Percentiles rank a stretch among this genome's conserved stretches.
These are phyloP conservation scores for Rhagonycha fulva DNA, from an alignment of 2,888 invertebrate species.

Conservation along the genomic window DNA sequence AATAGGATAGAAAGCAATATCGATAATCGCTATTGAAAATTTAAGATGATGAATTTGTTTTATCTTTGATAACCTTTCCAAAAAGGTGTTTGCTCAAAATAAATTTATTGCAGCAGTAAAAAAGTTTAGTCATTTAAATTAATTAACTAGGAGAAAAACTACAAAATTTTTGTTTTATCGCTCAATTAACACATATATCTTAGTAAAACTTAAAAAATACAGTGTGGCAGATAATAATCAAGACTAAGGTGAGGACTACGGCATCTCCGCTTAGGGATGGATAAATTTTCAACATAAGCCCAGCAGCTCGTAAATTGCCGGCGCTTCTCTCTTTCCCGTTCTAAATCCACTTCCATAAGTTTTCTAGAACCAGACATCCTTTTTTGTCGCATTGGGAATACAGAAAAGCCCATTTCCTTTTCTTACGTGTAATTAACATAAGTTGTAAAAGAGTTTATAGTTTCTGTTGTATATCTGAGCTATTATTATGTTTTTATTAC, in stretches of 20 bases:
- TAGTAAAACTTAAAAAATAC: constrained; percentile 22
- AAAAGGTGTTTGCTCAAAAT: neutral
- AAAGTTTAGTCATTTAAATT: neutral
- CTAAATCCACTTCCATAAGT: constrained; percentile 50
- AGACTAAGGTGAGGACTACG: constrained; percentile 49
- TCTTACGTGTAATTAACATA: constrained; percentile 14
- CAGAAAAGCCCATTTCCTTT: constrained; percentile 12
- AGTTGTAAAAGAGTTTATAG: constrained; percentile 4
- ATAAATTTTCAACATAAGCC: constrained; percentile 50
- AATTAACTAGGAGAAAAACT: neutral
- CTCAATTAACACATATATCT: constrained; percentile 1
- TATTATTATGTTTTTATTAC: neutral
- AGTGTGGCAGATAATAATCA: constrained; percentile 48
- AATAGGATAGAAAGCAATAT: constrained; percentile 34
- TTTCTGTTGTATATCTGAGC: neutral
- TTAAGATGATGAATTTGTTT: constrained; percentile 15
- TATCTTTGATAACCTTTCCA: neutral
- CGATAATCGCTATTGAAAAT: constrained; percentile 29
- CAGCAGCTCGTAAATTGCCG: constrained; percentile 50
- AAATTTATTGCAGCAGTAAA: neutral
- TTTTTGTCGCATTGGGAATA: constrained; percentile 25
- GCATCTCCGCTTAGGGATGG: constrained; percentile 42
- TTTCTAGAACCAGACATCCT: constrained; percentile 37
- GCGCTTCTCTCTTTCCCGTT: constrained; percentile 41
- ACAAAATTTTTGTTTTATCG: neutral